phyloP scores from a whole-genome alignment of 2,113 vertebrate species.

The Origma solitaria region DNA sequence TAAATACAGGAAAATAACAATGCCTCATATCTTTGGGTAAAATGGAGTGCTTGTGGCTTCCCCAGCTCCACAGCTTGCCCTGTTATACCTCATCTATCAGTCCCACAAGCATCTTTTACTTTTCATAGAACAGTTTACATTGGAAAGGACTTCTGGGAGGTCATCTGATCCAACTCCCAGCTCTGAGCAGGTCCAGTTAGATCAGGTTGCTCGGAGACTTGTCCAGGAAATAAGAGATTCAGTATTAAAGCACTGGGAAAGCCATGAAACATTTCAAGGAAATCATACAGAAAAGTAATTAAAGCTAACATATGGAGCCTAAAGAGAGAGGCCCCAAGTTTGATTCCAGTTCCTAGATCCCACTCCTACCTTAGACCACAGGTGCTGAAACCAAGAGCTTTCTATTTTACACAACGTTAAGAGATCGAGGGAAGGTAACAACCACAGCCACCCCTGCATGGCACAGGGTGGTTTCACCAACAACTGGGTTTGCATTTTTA shows the following conservation, averaged over 20 bases:
- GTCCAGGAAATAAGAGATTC: not conserved
- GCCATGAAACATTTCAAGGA: not conserved
- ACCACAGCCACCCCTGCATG: not conserved
- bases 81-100: not conserved
- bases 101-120: not conserved
- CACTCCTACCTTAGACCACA: not conserved
- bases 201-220: not conserved
- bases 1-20: not conserved
- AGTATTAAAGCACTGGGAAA: not conserved
- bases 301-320: not conserved
- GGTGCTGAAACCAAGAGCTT: not conserved
- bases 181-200: not conserved
- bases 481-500: not conserved
- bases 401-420: not conserved
- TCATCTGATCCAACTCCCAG: not conserved
- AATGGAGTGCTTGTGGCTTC: not conserved
- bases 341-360: not conserved
- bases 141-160: not conserved
- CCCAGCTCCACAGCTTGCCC: not conserved
- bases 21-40: not conserved
- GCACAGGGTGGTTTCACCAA: not conserved
- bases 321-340: not conserved
- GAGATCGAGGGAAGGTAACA: accelerated
- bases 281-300: not conserved
- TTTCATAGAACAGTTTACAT: not conserved